phyloP scores from a whole-genome alignment of 2,888 invertebrate genomes.

The Epinotia demarniana region DNA sequence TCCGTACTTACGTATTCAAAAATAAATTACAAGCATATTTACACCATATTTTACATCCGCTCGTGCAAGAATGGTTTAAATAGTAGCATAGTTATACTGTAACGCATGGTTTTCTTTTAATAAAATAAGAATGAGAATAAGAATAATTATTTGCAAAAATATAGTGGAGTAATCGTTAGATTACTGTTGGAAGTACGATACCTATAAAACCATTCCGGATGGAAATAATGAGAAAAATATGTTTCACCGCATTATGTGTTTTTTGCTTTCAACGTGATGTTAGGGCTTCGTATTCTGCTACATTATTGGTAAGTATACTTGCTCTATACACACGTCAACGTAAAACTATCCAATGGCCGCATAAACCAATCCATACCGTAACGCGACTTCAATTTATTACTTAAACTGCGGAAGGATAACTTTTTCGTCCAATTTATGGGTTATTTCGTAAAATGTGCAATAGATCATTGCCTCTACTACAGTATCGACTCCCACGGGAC shows the following conservation, averaged over 20 bases:
- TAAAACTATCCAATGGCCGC: background rate
- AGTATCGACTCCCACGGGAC: conserved; percentile 50
- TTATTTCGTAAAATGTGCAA: conserved; percentile 76
- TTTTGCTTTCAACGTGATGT: too few species aligned
- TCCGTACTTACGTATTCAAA: conserved; percentile 36
- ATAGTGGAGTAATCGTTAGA: background rate
- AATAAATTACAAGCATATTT: conserved; percentile 38
- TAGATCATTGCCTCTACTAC: conserved; percentile 73
- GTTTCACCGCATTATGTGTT: too few species aligned
- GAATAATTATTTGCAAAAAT: too few species aligned
- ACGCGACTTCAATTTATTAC: conserved; percentile 43
- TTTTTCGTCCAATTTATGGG: conserved; percentile 73
- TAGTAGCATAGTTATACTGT: background rate
- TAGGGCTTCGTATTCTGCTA: too few species aligned
- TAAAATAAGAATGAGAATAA: background rate
- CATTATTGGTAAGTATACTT: too few species aligned
- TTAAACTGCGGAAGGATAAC: conserved; percentile 51
- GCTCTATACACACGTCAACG: background rate
- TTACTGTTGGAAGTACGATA: background rate
- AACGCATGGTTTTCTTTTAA: background rate
- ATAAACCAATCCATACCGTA: conserved; percentile 32
- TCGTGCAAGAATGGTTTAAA: conserved; percentile 10
- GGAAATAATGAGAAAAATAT: background rate
- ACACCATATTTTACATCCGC: conserved; percentile 29
- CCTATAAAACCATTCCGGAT: background rate